Conservation (phyloP, 2,113 vertebrate species). For the Psettodes erumei region DNA sequence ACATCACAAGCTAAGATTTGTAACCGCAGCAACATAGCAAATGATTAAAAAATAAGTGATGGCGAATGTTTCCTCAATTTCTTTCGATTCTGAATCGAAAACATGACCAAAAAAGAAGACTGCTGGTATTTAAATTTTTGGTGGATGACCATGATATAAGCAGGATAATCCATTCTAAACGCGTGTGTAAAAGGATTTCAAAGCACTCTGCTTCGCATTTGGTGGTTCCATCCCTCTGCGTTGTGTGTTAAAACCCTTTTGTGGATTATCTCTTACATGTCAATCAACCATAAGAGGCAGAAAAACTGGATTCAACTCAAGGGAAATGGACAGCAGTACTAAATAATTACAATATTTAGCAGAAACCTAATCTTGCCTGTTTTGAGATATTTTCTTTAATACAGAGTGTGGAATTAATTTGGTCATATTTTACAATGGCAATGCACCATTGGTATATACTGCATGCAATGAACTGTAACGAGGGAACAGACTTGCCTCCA, state of each 20-base stretch:
- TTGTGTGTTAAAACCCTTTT: slow-evolving; percentile 11
- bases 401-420: slow-evolving; percentile 2
- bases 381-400: background rate
- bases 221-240: slow-evolving; percentile 8
- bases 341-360: background rate
- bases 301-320: background rate
- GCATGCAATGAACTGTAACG: background rate
- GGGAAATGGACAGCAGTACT: background rate
- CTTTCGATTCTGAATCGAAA: background rate
- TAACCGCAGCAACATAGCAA: background rate
- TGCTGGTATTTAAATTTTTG: slow-evolving; percentile 9
- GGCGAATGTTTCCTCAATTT: background rate
- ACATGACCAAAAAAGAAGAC: background rate
- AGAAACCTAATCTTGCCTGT: background rate
- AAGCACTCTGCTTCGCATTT: slow-evolving; percentile 28
- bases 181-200: slow-evolving; percentile 48
- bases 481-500: slow-evolving; percentile 2
- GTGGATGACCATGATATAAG: slow-evolving; percentile 21
- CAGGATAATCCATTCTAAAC: slow-evolving; percentile 44
- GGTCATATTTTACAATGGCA: background rate
- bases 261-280: slow-evolving; percentile 45
- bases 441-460: background rate
- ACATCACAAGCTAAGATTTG: background rate
- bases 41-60: background rate
- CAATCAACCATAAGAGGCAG: slow-evolving; percentile 27